Evolutionary conservation across 2,113 vertebrate species (phyloP).

Genomic region (Meles meles): DNA sequence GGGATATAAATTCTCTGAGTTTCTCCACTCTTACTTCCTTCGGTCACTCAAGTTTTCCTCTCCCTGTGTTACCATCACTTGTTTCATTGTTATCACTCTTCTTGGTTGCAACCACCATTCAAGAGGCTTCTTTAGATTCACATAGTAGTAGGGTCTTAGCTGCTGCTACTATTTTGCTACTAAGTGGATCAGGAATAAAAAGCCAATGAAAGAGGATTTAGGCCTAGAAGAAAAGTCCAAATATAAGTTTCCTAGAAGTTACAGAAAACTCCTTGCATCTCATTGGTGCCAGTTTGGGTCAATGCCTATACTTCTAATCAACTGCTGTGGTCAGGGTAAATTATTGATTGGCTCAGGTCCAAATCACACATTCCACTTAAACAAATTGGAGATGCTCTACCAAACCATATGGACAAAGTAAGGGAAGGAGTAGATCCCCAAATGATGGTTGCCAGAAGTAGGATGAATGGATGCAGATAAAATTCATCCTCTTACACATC

Average conservation of each 20-base stretch:
- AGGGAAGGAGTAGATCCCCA: neutral
- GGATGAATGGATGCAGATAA: neutral
- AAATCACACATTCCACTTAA: neutral
- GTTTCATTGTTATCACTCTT: neutral
- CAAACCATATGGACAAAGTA: neutral
- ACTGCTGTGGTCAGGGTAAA: neutral
- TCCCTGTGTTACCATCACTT: neutral
- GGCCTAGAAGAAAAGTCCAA: neutral
- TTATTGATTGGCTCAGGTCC: neutral
- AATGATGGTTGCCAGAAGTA: neutral
- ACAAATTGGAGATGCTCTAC: neutral
- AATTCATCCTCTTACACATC: neutral
- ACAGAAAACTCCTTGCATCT: neutral
- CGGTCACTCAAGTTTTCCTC: neutral
- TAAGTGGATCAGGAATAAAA: neutral
- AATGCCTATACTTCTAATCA: neutral
- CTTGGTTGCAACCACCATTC: neutral
- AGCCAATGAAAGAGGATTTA: neutral
- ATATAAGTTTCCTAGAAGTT: neutral
- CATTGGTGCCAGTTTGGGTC: neutral
- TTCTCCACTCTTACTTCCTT: neutral
- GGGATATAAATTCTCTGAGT: neutral
- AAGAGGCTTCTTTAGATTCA: neutral
- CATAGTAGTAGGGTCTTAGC: neutral
- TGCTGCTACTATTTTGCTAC: neutral